Evolutionary conservation across 2,797 vertebrate species (phyloP).

Genomic region (Spinibarbus caldwelli): DNA sequence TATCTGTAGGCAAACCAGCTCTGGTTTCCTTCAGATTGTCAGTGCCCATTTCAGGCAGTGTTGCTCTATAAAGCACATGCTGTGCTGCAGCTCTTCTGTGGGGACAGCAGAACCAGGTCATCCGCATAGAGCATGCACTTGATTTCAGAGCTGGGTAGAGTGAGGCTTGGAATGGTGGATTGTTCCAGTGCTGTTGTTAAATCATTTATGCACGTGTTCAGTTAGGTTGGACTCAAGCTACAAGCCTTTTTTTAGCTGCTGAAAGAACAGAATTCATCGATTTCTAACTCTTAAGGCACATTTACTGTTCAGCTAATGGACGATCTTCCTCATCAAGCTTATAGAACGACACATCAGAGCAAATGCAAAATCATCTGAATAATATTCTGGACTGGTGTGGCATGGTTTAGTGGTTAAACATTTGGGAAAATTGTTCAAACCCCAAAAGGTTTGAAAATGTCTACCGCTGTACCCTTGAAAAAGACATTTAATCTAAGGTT

Average conservation of each 20-base stretch:
- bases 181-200: slow-evolving; percentile 42
- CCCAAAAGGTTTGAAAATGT: neutral
- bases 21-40: slow-evolving; percentile 27
- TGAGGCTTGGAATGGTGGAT: slow-evolving; percentile 27
- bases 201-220: slow-evolving; percentile 36
- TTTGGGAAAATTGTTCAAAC: neutral
- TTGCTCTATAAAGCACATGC: slow-evolving; percentile 4
- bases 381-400: neutral
- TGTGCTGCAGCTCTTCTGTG: slow-evolving; percentile 31
- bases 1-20: neutral
- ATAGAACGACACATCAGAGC: neutral
- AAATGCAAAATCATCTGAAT: neutral
- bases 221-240: slow-evolving; percentile 12
- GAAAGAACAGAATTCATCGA: slow-evolving; percentile 9
- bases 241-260: neutral
- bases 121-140: slow-evolving; percentile 22
- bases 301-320: slow-evolving; percentile 11
- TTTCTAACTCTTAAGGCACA: neutral
- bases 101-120: slow-evolving; percentile 41
- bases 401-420: neutral
- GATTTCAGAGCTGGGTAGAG: slow-evolving; percentile 33
- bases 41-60: slow-evolving; percentile 15
- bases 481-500: neutral
- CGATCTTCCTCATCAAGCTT: neutral
- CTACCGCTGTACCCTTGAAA: neutral